phyloP scores from a whole-genome alignment of 23 tunicate genomes.

The Styela clava region DNA sequence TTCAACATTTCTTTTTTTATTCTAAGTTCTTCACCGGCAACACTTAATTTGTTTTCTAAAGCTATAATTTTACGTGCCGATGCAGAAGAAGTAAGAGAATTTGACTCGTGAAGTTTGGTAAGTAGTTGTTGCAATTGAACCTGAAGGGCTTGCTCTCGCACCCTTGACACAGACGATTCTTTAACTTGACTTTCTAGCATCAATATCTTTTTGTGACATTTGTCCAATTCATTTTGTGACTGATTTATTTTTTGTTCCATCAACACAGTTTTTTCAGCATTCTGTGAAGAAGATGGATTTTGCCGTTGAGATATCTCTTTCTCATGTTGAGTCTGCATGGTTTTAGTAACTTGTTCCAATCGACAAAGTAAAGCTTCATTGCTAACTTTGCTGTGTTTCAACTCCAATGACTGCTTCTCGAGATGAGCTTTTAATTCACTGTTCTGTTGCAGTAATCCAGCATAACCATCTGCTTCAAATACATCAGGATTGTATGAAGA shows the following conservation, averaged over 20 bases:
- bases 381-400: constrained; percentile 12
- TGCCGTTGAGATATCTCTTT: neutral
- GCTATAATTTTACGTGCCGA: constrained; percentile 12
- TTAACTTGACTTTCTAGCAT: neutral
- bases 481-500: constrained; percentile 15
- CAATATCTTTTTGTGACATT: neutral
- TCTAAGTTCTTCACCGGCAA: constrained; percentile 14
- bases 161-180: neutral
- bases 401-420: neutral
- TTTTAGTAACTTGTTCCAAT: constrained; percentile 18
- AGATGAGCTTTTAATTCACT: neutral
- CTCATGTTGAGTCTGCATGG: neutral
- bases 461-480: constrained; percentile 19
- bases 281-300: neutral
- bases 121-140: constrained; percentile 7
- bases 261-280: neutral
- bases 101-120: neutral
- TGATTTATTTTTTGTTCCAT: neutral
- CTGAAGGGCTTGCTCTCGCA: constrained; percentile 26
- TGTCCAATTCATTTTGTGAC: constrained; percentile 9
- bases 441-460: constrained; percentile 6
- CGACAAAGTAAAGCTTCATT: constrained; percentile 3
- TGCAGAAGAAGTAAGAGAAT: constrained; percentile 3
- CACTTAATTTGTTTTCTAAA: constrained; percentile 18
- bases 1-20: neutral